Base-by-base conservation (phyloP, 2,888 invertebrate genomes). In the Harmothoe impar region DNA sequence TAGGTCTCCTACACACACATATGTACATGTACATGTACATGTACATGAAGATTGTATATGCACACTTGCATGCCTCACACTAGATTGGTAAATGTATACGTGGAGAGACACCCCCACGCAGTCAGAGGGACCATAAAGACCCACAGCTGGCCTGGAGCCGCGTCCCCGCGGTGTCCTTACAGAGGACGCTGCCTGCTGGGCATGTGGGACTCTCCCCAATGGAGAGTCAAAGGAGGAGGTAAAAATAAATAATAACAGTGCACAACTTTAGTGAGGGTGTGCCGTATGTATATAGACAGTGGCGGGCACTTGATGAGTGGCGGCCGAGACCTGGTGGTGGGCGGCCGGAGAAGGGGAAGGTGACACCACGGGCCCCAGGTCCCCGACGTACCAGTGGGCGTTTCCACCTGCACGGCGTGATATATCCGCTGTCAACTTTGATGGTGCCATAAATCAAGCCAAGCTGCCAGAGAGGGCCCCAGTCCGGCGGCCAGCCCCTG, bases 381-480 rank as follows among this genome's bases (percentile, higher is more conserved):
- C 72, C 72, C 31, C 31, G 25, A n/a, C 72, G 31, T 25, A 72
- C 29, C 72, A 29, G 86, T 52, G 54, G 86, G 86, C 54, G 86
- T 54, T 86, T 86, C 86, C 86, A 86, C 86, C 86, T 86, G 86
- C 86, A 86, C 56, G 29, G 86, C 33, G 29, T 86, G 86, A 86
- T 86, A 86, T 86, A 86, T 86, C 86, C 54, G 86, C 86, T 86
- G 86, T 86, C 86, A 86, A 86, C 86, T 86, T 86, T 86, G 86
- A 86, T 86, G 86, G 86, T 86, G 86, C 54, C 86, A 86, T 86
- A 86, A 86, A 86, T 86, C 86, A 86, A 29, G 17, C 52, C 54
- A 86, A 86, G 86, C 86, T 86, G 86, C 86, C 86, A 86, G 54
- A 86, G 56, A 86, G 29, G 84, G 35, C 81, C 81, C 81, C 81